These are phyloP conservation scores for Brachyptera putata DNA, from an alignment of 2,888 invertebrate species.

Conservation along the genomic window DNA sequence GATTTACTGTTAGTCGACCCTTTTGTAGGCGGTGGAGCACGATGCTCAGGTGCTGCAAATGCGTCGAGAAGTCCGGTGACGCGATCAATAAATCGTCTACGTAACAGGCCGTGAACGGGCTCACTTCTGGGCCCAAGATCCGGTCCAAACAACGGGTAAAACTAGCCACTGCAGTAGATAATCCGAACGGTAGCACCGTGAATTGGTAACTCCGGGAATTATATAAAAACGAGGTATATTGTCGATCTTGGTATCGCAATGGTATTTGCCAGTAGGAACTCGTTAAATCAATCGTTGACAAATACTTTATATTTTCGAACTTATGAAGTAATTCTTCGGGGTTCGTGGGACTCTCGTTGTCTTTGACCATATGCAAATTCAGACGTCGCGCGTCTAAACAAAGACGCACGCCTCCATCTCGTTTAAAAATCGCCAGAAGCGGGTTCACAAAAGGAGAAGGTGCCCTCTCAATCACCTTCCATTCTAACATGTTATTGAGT, in stretches of 20 bases:
- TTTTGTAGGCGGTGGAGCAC: background rate
- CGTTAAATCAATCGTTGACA: slow-evolving; percentile 18
- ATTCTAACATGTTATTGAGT: background rate
- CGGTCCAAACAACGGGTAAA: slow-evolving; percentile 2
- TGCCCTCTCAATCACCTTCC: slow-evolving; percentile 16
- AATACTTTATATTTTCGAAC: background rate
- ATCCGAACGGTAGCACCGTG: slow-evolving; percentile 22
- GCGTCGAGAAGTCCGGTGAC: background rate
- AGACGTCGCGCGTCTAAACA: slow-evolving; percentile 18
- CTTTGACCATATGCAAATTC: slow-evolving; percentile 3
- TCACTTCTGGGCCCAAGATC: slow-evolving; percentile 5
- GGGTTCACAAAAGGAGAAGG: slow-evolving; percentile 15
- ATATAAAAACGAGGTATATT: slow-evolving; percentile 19
- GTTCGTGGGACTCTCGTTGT: slow-evolving; percentile 12
- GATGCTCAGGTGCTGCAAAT: background rate
- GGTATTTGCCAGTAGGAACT: slow-evolving; percentile 20
- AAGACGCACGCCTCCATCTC: slow-evolving; percentile 12
- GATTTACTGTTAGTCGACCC: background rate
- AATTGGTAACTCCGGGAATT: slow-evolving; percentile 22
- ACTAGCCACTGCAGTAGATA: slow-evolving; percentile 9
- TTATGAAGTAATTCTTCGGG: background rate
- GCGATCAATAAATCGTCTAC: slow-evolving; percentile 9
- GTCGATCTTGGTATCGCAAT: background rate
- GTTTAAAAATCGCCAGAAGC: slow-evolving; percentile 14
- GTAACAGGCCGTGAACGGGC: background rate